phyloP scores from a whole-genome alignment of 2,797 vertebrate species.

The Acrocephalus scirpaceus region DNA sequence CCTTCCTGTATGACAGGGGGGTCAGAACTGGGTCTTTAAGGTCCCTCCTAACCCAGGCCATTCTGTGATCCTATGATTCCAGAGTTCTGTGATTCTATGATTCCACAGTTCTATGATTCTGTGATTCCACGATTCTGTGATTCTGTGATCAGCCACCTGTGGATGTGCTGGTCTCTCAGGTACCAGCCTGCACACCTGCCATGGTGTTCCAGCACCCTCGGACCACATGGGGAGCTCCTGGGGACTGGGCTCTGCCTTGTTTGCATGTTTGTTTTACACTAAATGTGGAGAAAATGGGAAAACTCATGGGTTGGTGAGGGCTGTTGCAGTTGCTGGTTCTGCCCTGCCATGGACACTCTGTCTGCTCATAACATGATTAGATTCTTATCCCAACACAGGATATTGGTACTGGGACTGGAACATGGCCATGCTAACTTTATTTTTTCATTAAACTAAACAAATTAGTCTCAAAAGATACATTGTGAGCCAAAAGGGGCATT shows the following conservation, averaged over 20 bases:
- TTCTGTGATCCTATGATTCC: neutral
- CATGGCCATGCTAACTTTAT: neutral
- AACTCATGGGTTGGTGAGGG: rapidly evolving
- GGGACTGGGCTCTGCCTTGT: neutral
- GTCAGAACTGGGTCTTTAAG: neutral
- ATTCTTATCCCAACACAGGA: neutral
- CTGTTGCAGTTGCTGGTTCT: neutral
- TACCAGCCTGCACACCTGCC: neutral
- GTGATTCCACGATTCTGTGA: rapidly evolving
- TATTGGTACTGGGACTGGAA: neutral
- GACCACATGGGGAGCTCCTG: neutral
- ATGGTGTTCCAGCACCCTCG: neutral
- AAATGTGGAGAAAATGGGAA: neutral
- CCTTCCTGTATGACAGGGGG: neutral
- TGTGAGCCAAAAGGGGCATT: slow-evolving; percentile 4
- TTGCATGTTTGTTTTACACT: neutral
- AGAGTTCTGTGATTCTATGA: neutral
- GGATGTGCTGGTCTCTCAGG: neutral
- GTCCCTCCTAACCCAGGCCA: neutral
- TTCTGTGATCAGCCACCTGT: neutral
- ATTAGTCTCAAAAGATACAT: neutral
- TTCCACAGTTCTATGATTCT: neutral
- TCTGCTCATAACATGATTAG: neutral
- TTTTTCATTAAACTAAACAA: slow-evolving; percentile 36
- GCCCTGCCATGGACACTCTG: neutral